phyloP scores from a whole-genome alignment of 2,113 vertebrate species.

The Steatornis caripensis region DNA sequence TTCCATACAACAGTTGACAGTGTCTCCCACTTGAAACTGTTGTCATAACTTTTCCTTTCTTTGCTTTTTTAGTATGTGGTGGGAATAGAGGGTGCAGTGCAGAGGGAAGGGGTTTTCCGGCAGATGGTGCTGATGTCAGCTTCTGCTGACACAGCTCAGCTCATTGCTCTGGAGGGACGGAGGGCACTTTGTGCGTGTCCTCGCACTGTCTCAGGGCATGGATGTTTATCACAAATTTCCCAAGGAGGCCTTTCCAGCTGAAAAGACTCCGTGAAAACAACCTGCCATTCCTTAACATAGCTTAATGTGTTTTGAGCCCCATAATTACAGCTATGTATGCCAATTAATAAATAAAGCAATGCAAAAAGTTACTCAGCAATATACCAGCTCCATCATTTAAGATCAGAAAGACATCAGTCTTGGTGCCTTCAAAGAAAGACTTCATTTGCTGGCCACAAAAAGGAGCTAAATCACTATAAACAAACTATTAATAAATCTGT shows the following conservation, averaged over 20 bases:
- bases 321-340: background rate
- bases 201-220: fast-evolving
- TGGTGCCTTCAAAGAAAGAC: background rate
- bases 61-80: fast-evolving
- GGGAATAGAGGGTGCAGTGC: fast-evolving
- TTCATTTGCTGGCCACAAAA: background rate
- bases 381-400: background rate
- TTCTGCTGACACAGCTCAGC: fast-evolving
- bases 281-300: background rate
- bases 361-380: background rate
- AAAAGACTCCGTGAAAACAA: background rate
- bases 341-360: background rate
- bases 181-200: too few relatives aligned
- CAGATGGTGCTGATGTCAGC: slow-evolving; percentile 64
- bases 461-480: background rate
- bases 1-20: fast-evolving
- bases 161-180: background rate
- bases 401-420: background rate
- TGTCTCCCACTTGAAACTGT: fast-evolving
- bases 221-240: background rate
- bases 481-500: background rate
- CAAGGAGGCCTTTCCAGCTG: background rate
- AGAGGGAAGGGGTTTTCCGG: background rate
- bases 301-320: background rate
- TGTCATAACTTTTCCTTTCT: background rate